A percentile compares a stretch with the other conserved stretches of the same genome.
Conservation (phyloP, 2,113 vertebrate species). For the Pandion haliaetus region DNA sequence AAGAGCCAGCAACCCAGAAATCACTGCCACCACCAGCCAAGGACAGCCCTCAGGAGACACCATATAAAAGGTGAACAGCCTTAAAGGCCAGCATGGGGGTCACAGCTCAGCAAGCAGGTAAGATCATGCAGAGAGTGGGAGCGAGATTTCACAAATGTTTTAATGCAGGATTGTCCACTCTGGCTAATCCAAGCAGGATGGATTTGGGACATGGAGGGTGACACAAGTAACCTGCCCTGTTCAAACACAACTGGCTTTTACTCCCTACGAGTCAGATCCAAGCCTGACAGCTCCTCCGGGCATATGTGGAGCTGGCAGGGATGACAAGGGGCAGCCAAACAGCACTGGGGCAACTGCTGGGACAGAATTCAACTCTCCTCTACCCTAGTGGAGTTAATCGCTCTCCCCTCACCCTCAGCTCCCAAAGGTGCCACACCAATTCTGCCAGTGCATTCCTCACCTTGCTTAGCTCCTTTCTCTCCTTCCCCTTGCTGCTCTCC, state of each 20-base stretch:
- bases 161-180: neutral
- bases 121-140: neutral
- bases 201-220: neutral
- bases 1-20: neutral
- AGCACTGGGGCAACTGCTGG: neutral
- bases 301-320: neutral
- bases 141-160: neutral
- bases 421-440: neutral
- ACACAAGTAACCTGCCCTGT: neutral
- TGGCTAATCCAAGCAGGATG: neutral
- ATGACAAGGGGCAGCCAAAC: neutral
- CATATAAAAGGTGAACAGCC: neutral
- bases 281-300: neutral
- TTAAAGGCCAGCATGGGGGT: neutral
- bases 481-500: slow-evolving; percentile 77
- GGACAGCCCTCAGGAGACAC: neutral
- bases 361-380: neutral
- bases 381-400: rapidly evolving
- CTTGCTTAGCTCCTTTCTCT: slow-evolving; percentile 80
- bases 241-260: neutral
- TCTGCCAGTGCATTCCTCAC: slow-evolving; percentile 7
- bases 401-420: neutral
- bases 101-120: neutral
- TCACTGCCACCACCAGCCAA: neutral
- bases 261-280: neutral